phyloP scores from a whole-genome alignment of 2,797 vertebrate species.

The Lithobates sylvaticus region DNA sequence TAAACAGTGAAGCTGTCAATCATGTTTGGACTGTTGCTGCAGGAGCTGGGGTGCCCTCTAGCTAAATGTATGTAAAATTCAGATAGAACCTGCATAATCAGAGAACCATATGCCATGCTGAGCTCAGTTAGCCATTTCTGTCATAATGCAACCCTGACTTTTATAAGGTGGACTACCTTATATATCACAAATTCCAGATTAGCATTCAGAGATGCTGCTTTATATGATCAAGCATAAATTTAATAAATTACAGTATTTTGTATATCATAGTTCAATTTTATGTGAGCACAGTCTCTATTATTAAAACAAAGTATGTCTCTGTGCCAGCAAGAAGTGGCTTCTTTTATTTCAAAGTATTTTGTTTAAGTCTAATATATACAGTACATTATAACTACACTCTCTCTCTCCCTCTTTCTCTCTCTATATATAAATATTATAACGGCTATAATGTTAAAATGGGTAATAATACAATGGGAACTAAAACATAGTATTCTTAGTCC shows the following conservation, averaged over 20 bases:
- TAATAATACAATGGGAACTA: too few species aligned
- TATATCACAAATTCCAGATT: constrained; percentile 29
- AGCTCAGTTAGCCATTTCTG: constrained; percentile 2
- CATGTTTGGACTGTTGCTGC: constrained; percentile 26
- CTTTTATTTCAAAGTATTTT: too few species aligned
- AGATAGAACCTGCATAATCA: constrained; percentile 39
- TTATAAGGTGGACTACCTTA: constrained; percentile 21
- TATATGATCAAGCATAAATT: constrained; percentile 44
- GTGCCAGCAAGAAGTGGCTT: neutral
- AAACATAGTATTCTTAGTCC: too few species aligned
- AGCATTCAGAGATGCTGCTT: constrained; percentile 32
- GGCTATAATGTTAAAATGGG: too few species aligned
- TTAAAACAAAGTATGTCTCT: neutral
- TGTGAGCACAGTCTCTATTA: neutral
- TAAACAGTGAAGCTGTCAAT: constrained; percentile 51
- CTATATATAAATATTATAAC: too few species aligned
- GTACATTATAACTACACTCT: too few species aligned
- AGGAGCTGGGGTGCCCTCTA: constrained; percentile 51
- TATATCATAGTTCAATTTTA: constrained; percentile 12
- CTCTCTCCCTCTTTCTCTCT: too few species aligned
- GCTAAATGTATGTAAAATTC: constrained; percentile 53
- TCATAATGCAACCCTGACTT: constrained; percentile 17
- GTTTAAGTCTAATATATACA: too few species aligned
- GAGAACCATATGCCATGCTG: constrained; percentile 25
- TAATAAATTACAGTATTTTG: constrained; percentile 4